Conservation (phyloP, 2,797 vertebrate species). For the Synaphobranchus kaupii region DNA sequence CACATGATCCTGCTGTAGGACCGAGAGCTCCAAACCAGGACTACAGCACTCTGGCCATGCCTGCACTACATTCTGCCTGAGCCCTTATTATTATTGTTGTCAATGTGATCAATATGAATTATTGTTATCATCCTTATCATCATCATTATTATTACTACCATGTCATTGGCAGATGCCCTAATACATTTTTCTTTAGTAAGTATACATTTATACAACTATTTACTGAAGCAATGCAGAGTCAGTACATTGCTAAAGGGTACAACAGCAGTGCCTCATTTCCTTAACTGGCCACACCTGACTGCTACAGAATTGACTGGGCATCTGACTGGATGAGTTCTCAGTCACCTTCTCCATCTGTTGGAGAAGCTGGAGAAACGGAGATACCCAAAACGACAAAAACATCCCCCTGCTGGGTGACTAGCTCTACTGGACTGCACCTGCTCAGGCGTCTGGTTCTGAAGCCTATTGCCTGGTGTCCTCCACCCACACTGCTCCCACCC, state of each 20-base stretch:
- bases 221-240: not conserved
- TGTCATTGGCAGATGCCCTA: not conserved
- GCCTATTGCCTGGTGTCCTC: not conserved
- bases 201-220: not conserved
- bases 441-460: not conserved
- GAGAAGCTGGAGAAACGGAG: not conserved
- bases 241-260: not conserved
- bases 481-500: not conserved
- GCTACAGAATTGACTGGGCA: not conserved
- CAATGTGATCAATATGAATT: not conserved
- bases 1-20: not conserved
- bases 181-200: not conserved
- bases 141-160: not conserved
- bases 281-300: not conserved
- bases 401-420: not conserved
- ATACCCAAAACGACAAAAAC: not conserved
- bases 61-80: not conserved
- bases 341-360: not conserved
- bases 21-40: not conserved
- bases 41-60: not conserved
- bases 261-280: not conserved
- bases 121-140: not conserved
- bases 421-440: not conserved
- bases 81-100: not conserved
- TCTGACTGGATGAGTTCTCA: not conserved